Evolutionary conservation across 2,113 vertebrate genomes (phyloP).

Genomic region (Percina caprodes): DNA sequence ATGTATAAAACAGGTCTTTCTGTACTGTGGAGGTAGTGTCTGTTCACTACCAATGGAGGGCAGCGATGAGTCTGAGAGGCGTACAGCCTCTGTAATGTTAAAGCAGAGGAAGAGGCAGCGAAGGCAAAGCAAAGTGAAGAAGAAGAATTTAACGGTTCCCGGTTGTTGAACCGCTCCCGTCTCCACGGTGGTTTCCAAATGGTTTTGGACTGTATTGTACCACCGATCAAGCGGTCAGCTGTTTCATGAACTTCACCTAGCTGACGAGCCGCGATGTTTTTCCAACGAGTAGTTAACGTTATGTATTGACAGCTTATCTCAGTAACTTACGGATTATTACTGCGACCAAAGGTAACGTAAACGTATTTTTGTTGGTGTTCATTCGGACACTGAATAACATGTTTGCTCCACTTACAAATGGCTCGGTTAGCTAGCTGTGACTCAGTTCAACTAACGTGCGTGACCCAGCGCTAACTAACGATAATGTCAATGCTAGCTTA

Average conservation of each 20-base stretch:
- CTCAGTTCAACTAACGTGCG: not conserved
- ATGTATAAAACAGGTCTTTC: no score
- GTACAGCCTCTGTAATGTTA: not conserved
- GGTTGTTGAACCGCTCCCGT: conserved; percentile 79
- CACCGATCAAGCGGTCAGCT: not conserved
- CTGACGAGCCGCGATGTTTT: conserved; percentile 5
- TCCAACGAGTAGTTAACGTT: not conserved
- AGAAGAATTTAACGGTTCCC: conserved; percentile 85
- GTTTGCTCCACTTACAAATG: no score
- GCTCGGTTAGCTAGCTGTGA: not conserved
- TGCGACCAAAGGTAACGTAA: conserved; percentile 54
- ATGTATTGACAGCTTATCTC: conserved; percentile 37
- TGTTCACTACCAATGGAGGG: conserved; percentile 9
- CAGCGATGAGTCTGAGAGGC: not conserved
- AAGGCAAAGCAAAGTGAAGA: conserved; percentile 30
- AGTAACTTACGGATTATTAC: conserved; percentile 2
- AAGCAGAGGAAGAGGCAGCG: conserved; percentile 41
- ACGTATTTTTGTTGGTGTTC: not conserved
- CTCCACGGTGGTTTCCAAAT: conserved; percentile 36
- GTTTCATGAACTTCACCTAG: not conserved
- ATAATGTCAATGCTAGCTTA: conserved; percentile 30
- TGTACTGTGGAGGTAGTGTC: not conserved
- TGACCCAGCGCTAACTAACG: not conserved
- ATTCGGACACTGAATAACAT: not conserved
- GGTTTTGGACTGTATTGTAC: not conserved